A percentile compares a stretch with the other conserved stretches of the same genome.
These are phyloP conservation scores for Erpornis zantholeuca DNA, from an alignment of 2,113 vertebrate species.

Conservation along the genomic window DNA sequence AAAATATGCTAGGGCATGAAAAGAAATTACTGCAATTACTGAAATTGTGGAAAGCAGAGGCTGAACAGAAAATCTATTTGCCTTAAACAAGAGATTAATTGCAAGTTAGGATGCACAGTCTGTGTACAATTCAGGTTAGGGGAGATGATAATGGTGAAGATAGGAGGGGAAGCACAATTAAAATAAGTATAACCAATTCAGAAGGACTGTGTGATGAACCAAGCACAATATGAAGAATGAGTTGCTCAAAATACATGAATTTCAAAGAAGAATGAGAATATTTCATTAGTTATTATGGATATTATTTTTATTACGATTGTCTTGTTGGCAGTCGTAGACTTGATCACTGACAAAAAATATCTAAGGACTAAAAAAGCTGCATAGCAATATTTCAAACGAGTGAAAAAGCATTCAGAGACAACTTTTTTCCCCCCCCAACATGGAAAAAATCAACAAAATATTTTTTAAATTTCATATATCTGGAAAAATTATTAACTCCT, in stretches of 20 bases:
- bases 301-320: neutral
- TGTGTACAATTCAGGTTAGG: neutral
- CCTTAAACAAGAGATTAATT: conserved; percentile 2
- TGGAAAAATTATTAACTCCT: neutral
- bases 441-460: fast-evolving
- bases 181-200: neutral
- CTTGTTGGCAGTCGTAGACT: neutral
- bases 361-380: neutral
- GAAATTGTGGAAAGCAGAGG: neutral
- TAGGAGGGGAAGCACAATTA: neutral
- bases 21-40: neutral
- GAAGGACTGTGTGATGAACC: neutral
- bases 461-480: neutral
- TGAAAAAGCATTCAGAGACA: neutral
- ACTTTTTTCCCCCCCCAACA: fast-evolving
- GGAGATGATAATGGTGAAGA: neutral
- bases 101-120: neutral
- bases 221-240: neutral
- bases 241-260: neutral
- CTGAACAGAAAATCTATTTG: neutral
- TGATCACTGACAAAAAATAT: neutral
- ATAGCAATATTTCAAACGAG: neutral
- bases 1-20: conserved; percentile 31
- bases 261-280: neutral
- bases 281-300: neutral